These are phyloP conservation scores for Empis stercorea DNA, from an alignment of 2,888 invertebrate species.

Conservation along the genomic window DNA sequence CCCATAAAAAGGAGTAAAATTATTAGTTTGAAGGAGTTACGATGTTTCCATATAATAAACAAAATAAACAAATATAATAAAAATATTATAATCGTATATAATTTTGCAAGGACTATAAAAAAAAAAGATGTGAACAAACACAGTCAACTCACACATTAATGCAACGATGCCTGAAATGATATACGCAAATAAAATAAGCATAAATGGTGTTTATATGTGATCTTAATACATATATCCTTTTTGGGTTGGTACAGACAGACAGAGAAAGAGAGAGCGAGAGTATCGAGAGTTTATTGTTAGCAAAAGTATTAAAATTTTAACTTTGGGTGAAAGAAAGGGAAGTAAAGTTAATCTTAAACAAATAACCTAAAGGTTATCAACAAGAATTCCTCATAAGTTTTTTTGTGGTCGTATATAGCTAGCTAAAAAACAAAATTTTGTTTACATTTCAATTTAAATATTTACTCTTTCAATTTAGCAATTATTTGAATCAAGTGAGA, in stretches of 20 bases:
- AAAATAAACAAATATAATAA: no score
- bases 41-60: no score
- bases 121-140: neutral
- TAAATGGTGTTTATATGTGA: neutral
- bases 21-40: no score
- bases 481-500: constrained; percentile 1
- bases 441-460: constrained; percentile 12
- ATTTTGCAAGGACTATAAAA: no score
- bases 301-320: neutral
- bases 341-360: constrained; percentile 19
- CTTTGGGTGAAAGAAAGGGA: constrained; percentile 5
- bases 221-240: neutral
- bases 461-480: constrained; percentile 12
- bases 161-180: no score
- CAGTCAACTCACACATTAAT: no score
- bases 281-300: no score
- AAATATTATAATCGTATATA: no score
- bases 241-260: neutral
- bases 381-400: neutral
- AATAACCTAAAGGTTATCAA: constrained; percentile 17
- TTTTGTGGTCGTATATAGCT: neutral
- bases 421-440: constrained; percentile 1
- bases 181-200: no score
- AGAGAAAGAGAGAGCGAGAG: no score
- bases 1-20: no score